Evolutionary conservation across 2,113 vertebrate genomes (phyloP).

Genomic region (Spheniscus mendiculus): DNA sequence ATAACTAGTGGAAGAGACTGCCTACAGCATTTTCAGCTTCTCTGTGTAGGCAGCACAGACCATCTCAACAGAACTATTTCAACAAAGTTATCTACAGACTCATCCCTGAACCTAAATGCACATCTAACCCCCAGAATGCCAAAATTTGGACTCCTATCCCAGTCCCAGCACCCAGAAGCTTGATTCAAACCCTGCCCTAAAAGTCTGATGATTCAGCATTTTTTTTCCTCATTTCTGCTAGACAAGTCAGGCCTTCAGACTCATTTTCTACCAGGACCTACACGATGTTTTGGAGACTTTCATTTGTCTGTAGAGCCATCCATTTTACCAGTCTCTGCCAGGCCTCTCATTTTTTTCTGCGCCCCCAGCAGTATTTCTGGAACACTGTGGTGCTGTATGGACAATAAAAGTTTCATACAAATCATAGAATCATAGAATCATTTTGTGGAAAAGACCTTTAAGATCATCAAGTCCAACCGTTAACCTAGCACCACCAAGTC

Average conservation of each 20-base stretch:
- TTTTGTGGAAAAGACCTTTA: background rate
- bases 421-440: background rate
- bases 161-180: background rate
- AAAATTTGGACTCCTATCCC: background rate
- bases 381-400: background rate
- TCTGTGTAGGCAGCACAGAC: background rate
- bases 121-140: background rate
- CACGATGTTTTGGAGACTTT: background rate
- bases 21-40: background rate
- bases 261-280: background rate
- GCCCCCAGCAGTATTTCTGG: background rate
- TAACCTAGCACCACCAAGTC: background rate
- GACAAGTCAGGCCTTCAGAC: background rate
- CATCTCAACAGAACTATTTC: background rate
- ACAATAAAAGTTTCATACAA: background rate
- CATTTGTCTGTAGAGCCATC: background rate
- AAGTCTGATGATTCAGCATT: background rate
- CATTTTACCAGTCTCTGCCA: background rate
- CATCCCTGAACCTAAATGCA: background rate
- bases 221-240: background rate
- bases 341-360: background rate
- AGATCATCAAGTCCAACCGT: rapidly evolving
- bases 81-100: background rate
- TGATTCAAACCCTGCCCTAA: background rate
- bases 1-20: background rate